A percentile compares a stretch with the other conserved stretches of the same genome.
phyloP scores from a whole-genome alignment of 2,113 vertebrate species.

The Ifrita kowaldi region DNA sequence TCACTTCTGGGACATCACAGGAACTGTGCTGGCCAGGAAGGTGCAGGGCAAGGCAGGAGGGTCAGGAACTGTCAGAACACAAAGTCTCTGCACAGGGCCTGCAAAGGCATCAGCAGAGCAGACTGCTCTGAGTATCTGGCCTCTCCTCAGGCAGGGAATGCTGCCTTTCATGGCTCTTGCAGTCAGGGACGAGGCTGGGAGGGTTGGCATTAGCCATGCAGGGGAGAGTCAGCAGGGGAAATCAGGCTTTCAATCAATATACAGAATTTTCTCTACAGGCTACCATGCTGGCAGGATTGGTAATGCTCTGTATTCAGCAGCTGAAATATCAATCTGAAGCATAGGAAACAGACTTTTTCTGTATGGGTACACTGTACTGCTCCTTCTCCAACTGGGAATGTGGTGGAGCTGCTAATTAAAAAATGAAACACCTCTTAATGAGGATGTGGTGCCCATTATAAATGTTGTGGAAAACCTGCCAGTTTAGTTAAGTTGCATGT shows the following conservation, averaged over 20 bases:
- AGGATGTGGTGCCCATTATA: background rate
- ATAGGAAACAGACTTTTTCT: background rate
- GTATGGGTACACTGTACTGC: background rate
- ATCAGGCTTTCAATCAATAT: background rate
- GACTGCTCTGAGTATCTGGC: background rate
- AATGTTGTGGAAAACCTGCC: background rate
- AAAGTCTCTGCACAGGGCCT: background rate
- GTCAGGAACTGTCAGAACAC: background rate
- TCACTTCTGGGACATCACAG: background rate
- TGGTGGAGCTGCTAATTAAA: background rate
- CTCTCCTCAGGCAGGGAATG: conserved; percentile 16
- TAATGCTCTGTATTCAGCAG: background rate
- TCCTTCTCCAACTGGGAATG: background rate
- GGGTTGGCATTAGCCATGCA: conserved; percentile 7
- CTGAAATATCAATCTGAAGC: background rate
- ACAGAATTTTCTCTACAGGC: background rate
- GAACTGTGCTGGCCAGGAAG: background rate
- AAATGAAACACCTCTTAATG: background rate
- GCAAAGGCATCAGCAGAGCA: background rate
- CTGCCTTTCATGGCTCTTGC: background rate
- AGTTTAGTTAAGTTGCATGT: background rate
- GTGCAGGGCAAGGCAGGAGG: background rate
- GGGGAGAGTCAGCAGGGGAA: background rate
- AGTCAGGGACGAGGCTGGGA: background rate
- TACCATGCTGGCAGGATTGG: background rate